Percentiles rank a stretch among this genome's conserved stretches.
Evolutionary conservation across 1,140 invertebrate genomes (phyloP).

Genomic region (Dendroctonus ponderosae): DNA sequence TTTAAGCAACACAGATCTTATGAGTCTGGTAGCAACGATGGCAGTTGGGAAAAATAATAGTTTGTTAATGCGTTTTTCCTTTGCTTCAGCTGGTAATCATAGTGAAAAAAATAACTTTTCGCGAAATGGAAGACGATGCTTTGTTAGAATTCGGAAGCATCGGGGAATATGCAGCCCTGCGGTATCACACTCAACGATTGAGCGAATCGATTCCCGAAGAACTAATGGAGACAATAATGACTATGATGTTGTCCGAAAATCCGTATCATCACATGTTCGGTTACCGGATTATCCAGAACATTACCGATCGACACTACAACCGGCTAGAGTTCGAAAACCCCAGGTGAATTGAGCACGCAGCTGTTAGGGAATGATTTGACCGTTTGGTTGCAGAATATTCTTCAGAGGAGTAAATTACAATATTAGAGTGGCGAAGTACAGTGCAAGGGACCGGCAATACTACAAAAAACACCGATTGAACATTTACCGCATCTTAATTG

Average conservation of each 20-base stretch:
- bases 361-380: not conserved
- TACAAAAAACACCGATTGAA: conserved; percentile 16
- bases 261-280: conserved; percentile 54
- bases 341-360: conserved; percentile 34
- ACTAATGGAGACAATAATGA: conserved; percentile 52
- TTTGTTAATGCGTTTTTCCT: not conserved
- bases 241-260: conserved; percentile 53
- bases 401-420: conserved; percentile 21
- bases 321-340: conserved; percentile 53
- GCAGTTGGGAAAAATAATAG: conserved; percentile 36
- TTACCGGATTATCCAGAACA: conserved; percentile 55
- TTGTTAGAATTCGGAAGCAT: conserved; percentile 54
- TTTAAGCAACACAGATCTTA: conserved; percentile 49
- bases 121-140: conserved; percentile 46
- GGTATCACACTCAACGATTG: conserved; percentile 50
- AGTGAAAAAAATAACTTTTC: conserved; percentile 21
- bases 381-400: conserved; percentile 19
- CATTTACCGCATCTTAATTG: conserved; percentile 12
- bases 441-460: conserved; percentile 10
- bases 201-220: conserved; percentile 51
- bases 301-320: conserved; percentile 58
- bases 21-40: conserved; percentile 45
- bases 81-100: conserved; percentile 8
- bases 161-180: conserved; percentile 54
- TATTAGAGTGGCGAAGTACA: conserved; percentile 22